These are phyloP conservation scores for Yasuhikotakia modesta DNA, from an alignment of 2,797 vertebrate species.

Conservation along the genomic window DNA sequence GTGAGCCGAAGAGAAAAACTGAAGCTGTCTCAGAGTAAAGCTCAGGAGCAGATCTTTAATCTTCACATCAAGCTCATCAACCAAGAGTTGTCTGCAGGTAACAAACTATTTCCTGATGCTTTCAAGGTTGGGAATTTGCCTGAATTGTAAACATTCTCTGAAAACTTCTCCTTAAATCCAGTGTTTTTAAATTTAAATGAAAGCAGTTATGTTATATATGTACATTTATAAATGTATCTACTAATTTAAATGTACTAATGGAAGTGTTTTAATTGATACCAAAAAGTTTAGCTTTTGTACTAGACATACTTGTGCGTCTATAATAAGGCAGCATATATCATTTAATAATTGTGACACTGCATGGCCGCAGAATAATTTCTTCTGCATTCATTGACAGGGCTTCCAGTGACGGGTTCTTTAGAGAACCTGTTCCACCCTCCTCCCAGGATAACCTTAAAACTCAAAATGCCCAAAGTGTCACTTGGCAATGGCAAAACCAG, in stretches of 20 bases:
- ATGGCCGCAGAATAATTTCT: background rate
- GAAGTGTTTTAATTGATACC: too few species aligned
- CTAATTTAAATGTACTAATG: too few species aligned
- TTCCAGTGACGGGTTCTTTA: slow-evolving; percentile 82
- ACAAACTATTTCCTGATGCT: slow-evolving; percentile 22
- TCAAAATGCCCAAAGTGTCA: slow-evolving; percentile 91
- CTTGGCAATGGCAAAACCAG: slow-evolving; percentile 80
- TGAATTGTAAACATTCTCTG: too few species aligned
- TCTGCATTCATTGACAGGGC: slow-evolving; percentile 72
- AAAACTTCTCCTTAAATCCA: too few species aligned
- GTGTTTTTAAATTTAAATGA: too few species aligned
- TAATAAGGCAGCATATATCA: background rate
- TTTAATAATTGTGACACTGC: background rate
- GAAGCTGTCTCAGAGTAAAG: slow-evolving; percentile 92
- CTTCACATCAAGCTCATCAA: slow-evolving; percentile 90
- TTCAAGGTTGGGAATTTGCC: too few species aligned
- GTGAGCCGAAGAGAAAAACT: slow-evolving; percentile 96
- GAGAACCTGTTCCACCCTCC: slow-evolving; percentile 87
- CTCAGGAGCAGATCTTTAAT: slow-evolving; percentile 96
- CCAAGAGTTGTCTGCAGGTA: slow-evolving; percentile 90
- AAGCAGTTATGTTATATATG: too few species aligned
- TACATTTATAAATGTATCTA: too few species aligned
- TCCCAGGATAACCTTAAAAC: slow-evolving; percentile 93
- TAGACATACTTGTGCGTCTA: too few species aligned
- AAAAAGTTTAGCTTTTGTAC: too few species aligned